Conservation (phyloP, 1,140 invertebrate genomes). For the Ostrea denselamellosa region DNA sequence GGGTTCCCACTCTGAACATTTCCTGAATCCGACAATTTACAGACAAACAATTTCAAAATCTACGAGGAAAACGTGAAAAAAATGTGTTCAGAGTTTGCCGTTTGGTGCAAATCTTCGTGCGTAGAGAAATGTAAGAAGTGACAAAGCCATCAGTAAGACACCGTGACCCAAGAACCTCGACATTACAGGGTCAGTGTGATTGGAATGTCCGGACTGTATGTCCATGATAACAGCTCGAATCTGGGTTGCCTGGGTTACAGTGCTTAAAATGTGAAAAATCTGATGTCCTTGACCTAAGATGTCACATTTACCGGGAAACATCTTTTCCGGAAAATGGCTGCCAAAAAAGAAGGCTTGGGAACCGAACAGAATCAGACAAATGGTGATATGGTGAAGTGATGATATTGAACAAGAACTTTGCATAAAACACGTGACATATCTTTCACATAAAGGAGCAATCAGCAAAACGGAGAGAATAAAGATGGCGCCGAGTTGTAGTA, state of each 20-base stretch:
- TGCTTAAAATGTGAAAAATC: slow-evolving; percentile 78
- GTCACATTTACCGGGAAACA: slow-evolving; percentile 79
- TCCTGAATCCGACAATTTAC: no score
- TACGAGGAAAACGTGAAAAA: background rate
- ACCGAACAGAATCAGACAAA: slow-evolving; percentile 59
- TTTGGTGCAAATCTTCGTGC: background rate
- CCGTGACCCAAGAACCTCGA: background rate
- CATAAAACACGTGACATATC: slow-evolving; percentile 59
- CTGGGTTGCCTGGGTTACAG: slow-evolving; percentile 75
- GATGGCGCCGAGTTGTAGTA: slow-evolving; percentile 62
- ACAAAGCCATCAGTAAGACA: background rate
- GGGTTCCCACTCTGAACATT: no score
- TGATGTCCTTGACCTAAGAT: slow-evolving; percentile 80
- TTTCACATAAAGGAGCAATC: slow-evolving; percentile 60
- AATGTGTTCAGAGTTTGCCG: background rate
- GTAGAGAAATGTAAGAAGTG: background rate
- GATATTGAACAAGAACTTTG: slow-evolving; percentile 57
- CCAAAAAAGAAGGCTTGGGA: slow-evolving; percentile 75
- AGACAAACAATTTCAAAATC: background rate
- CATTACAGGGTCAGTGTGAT: slow-evolving; percentile 55
- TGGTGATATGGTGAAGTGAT: slow-evolving; percentile 62
- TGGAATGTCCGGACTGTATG: slow-evolving; percentile 44
- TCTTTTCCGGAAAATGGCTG: slow-evolving; percentile 77
- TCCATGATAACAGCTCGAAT: slow-evolving; percentile 69
- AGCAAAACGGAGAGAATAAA: slow-evolving; percentile 58